Base-by-base conservation (phyloP, 2,797 vertebrate species). In the Enteromius fasciolatus region DNA sequence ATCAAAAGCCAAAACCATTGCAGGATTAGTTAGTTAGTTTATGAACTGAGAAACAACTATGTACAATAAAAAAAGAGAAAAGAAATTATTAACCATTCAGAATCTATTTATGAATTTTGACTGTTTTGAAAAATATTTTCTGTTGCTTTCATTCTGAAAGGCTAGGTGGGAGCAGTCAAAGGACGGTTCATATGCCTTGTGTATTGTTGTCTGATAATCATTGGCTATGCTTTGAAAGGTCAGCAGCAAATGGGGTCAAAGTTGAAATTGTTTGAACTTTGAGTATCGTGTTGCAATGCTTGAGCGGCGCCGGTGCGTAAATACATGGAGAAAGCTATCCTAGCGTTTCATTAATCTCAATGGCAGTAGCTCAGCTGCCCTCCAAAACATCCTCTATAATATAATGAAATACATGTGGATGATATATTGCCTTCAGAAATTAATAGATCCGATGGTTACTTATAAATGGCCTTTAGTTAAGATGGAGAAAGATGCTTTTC, bases 221-320 rank as follows among this genome's bases (percentile, higher is more conserved):
- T 39, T 74, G 31, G 50, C 48, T 18, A 33, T 2, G 31, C 31
- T 57, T 74, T 74, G 31, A 57, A 57, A 57, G 72, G 72, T 75
- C 72, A 75, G 31, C 52, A 20, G 50, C 12, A 75, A 23, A 57
- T 75, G 72, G 20, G 31, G 72, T 75, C 72, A 75, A 57, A 75
- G 72, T 75, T 57, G 72, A 75, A 75, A 75, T 57, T 75, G 50
- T 75, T 75, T 75, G 72, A 75, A 75, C 72, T 75, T 39, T 15
- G 20, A 39, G 72, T 75, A 50, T 75, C 7, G 3, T 3, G 31
- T 57, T 75, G 23, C 50, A 75, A 57, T 0, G 31, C 72, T 39
- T 75, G 50, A 54, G 31, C 0, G 33, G 33, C 20, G 1, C 31
- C 11, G 28, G 20, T n/a, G 12, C 18, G 3, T 17, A 75, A 75